These are phyloP conservation scores for Molossus molossus DNA, from an alignment of 2,797 vertebrate genomes.

Conservation along the genomic window DNA sequence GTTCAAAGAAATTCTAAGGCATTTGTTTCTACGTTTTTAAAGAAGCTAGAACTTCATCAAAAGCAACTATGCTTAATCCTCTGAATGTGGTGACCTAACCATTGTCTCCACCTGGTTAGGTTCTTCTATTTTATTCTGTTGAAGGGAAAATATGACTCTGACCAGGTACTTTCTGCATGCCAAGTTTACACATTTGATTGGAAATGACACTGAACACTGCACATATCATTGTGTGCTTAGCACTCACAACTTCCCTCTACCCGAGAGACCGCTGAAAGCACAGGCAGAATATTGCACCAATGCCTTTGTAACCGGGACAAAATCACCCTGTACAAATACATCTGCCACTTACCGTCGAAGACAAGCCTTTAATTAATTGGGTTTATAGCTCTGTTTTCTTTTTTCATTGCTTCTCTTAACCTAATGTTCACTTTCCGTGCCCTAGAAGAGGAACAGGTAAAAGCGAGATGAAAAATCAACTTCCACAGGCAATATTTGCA, in stretches of 20 bases:
- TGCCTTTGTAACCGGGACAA: constrained; percentile 74
- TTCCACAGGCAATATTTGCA: constrained; percentile 60
- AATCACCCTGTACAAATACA: constrained; percentile 81
- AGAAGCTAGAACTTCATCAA: constrained; percentile 29
- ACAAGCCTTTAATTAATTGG: constrained; percentile 78
- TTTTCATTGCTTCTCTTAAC: constrained; percentile 78
- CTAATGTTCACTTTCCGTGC: constrained; percentile 72
- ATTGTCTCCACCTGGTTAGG: constrained; percentile 56
- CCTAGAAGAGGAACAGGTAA: constrained; percentile 74
- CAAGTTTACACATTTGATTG: constrained; percentile 73
- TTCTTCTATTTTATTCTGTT: constrained; percentile 64
- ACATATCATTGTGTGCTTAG: constrained; percentile 69
- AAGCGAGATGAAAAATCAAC: constrained; percentile 70
- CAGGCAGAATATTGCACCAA: neutral
- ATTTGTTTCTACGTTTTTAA: constrained; percentile 33
- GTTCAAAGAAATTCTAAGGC: neutral
- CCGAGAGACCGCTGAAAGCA: constrained; percentile 60
- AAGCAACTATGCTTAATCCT: constrained; percentile 44
- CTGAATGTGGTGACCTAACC: neutral
- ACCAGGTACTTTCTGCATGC: constrained; percentile 49
- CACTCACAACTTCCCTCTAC: constrained; percentile 72
- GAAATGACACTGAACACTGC: constrained; percentile 66
- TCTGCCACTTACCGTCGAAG: constrained; percentile 74
- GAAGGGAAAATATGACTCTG: constrained; percentile 9
- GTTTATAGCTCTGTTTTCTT: constrained; percentile 74